phyloP scores from a whole-genome alignment of 2,888 invertebrate genomes.

The Caenorhabditis becei region DNA sequence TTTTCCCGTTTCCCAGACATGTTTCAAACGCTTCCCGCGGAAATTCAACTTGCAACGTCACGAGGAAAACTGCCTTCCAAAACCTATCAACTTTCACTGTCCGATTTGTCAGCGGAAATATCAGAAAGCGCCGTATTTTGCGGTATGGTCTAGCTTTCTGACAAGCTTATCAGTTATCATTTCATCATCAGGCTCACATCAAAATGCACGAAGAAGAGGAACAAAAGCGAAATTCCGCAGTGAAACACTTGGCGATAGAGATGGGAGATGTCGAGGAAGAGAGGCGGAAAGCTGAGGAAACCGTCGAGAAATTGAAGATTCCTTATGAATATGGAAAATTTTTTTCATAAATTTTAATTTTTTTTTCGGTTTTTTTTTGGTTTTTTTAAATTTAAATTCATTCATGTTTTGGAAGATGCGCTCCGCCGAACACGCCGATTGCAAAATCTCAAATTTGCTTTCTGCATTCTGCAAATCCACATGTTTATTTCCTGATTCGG shows the following conservation, averaged over 20 bases:
- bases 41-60: slow-evolving; percentile 64
- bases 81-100: slow-evolving; percentile 37
- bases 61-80: slow-evolving; percentile 22
- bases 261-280: slow-evolving; percentile 28
- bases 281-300: slow-evolving; percentile 21
- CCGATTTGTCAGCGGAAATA: slow-evolving; percentile 47
- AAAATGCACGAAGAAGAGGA: slow-evolving; percentile 50
- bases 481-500: background rate
- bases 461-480: too few relatives aligned
- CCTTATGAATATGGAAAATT: slow-evolving; percentile 43
- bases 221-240: slow-evolving; percentile 5
- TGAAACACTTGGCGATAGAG: slow-evolving; percentile 39
- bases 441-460: too few relatives aligned
- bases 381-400: too few relatives aligned
- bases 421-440: too few relatives aligned
- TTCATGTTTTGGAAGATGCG: too few relatives aligned
- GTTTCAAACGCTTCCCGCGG: slow-evolving; percentile 62
- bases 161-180: background rate
- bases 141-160: slow-evolving; percentile 24
- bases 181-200: slow-evolving; percentile 54
- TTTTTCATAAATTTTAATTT: slow-evolving; percentile 16
- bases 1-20: slow-evolving; percentile 45
- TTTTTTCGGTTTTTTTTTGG: too few relatives aligned
- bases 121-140: slow-evolving; percentile 55
- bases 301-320: slow-evolving; percentile 27